A percentile compares a stretch with the other conserved stretches of the same genome.
Evolutionary conservation across 2,113 vertebrate species (phyloP).

Genomic region (Callospermophilus lateralis): DNA sequence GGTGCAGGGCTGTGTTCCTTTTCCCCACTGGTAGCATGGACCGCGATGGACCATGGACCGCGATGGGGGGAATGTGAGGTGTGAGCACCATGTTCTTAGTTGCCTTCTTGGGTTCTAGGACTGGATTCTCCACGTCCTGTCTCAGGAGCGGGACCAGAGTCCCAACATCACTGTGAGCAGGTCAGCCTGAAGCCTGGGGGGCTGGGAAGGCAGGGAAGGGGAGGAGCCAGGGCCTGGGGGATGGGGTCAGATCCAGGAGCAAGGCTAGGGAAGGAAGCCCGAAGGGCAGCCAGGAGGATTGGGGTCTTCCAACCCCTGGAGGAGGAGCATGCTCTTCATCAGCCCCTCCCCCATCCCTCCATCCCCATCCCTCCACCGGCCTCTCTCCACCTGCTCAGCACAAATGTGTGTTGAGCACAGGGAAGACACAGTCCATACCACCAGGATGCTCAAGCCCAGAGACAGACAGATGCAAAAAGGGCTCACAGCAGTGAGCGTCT

Average conservation of each 20-base stretch:
- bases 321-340: background rate
- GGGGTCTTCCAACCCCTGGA: background rate
- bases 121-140: slow-evolving; percentile 92
- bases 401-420: background rate
- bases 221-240: background rate
- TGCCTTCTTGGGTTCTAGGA: slow-evolving; percentile 84
- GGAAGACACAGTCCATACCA: background rate
- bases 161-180: slow-evolving; percentile 88
- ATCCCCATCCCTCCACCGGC: no score
- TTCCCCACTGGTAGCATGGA: background rate
- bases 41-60: background rate
- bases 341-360: no score
- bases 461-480: background rate
- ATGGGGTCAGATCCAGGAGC: background rate
- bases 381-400: background rate
- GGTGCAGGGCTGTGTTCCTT: background rate
- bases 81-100: background rate
- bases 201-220: background rate
- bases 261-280: background rate
- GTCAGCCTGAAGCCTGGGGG: slow-evolving; percentile 79
- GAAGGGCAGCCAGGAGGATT: background rate
- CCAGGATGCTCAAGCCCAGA: background rate
- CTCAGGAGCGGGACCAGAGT: slow-evolving; percentile 89
- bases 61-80: background rate
- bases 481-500: background rate